Evolutionary conservation across 2,888 invertebrate species (phyloP).

Genomic region (Cordilura impudica): DNA sequence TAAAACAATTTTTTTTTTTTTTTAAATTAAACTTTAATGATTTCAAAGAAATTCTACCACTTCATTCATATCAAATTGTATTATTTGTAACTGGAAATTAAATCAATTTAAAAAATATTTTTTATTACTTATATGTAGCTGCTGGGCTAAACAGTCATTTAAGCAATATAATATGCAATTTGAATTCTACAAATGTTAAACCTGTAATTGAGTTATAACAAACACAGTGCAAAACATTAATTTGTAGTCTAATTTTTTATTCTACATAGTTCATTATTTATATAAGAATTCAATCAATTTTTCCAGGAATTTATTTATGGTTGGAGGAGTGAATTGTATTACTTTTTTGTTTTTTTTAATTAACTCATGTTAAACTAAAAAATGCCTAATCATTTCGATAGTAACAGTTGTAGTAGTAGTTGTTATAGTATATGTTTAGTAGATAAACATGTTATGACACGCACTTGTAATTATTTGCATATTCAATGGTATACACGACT

Average conservation of each 20-base stretch:
- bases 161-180: background rate
- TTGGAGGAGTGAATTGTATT: background rate
- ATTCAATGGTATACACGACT: background rate
- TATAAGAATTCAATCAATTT: conserved; percentile 54
- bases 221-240: background rate
- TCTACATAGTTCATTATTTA: conserved; percentile 27
- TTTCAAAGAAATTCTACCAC: conserved; percentile 19
- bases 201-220: conserved; percentile 43
- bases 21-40: background rate
- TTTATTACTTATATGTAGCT: background rate
- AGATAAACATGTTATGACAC: conserved; percentile 37
- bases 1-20: background rate
- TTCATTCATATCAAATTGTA: background rate
- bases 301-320: conserved; percentile 47
- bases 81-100: conserved; percentile 14
- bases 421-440: conserved; percentile 10
- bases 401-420: background rate
- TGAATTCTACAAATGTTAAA: background rate
- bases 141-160: conserved; percentile 2
- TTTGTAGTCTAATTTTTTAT: background rate
- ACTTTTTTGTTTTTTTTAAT: conserved; percentile 36
- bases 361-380: conserved; percentile 34
- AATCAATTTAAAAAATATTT: conserved; percentile 29
- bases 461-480: conserved; percentile 17
- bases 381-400: background rate